These are phyloP conservation scores for Artemisiospiza belli DNA, from an alignment of 2,113 vertebrate genomes.

Conservation along the genomic window DNA sequence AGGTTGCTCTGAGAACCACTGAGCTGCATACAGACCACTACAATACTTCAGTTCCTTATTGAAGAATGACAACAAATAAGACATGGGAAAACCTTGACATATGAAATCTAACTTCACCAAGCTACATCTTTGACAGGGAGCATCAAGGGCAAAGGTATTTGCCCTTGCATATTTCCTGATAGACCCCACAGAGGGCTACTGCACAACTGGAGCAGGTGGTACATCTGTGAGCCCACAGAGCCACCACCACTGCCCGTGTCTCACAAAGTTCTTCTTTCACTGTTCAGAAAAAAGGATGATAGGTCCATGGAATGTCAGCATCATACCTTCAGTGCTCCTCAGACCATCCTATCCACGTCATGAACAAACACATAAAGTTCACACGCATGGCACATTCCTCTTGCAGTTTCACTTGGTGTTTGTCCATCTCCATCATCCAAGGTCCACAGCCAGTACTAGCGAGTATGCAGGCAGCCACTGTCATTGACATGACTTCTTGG, in stretches of 20 bases:
- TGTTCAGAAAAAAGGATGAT: not conserved
- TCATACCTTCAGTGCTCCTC: not conserved
- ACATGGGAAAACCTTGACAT: not conserved
- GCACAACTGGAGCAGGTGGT: not conserved
- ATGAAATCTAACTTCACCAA: not conserved
- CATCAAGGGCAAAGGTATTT: not conserved
- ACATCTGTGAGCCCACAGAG: not conserved
- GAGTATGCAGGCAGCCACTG: not conserved
- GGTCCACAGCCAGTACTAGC: no score
- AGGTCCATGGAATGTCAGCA: not conserved
- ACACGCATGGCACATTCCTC: not conserved
- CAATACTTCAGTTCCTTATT: fast-evolving
- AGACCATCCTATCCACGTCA: not conserved
- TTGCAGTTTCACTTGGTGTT: not conserved
- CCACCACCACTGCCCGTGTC: not conserved
- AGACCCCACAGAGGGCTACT: not conserved
- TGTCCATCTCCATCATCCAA: not conserved
- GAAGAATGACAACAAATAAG: not conserved
- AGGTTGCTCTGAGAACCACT: not conserved
- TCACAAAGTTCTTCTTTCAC: not conserved
- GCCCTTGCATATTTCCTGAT: fast-evolving
- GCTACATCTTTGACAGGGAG: not conserved
- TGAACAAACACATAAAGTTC: not conserved
- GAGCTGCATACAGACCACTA: not conserved
- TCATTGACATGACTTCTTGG: not conserved